phyloP scores from a whole-genome alignment of 2,888 invertebrate genomes.

The Ditylenchus weischeri region DNA sequence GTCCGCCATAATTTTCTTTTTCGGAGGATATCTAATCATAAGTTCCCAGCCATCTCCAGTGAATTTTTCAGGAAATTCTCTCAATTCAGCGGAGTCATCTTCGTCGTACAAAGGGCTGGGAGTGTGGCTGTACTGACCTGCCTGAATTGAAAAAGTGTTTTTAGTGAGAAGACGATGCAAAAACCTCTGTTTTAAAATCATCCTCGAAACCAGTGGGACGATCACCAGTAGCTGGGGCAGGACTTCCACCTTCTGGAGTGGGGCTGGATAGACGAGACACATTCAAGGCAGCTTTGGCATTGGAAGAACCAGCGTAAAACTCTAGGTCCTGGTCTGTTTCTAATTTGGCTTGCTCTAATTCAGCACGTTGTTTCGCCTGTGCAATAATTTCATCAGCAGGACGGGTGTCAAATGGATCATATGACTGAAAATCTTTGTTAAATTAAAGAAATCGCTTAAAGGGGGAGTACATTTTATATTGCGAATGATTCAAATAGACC shows the following conservation, averaged over 20 bases:
- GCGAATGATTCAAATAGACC: too few relatives aligned
- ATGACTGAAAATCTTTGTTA: constrained; percentile 37
- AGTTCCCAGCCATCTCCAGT: constrained; percentile 92
- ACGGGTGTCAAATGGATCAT: constrained; percentile 57
- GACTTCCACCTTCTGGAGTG: constrained; percentile 56
- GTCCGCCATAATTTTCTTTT: constrained; percentile 71
- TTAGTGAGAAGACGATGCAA: background rate
- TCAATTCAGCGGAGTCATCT: constrained; percentile 83
- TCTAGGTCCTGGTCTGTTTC: constrained; percentile 65
- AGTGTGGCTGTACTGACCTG: constrained; percentile 1
- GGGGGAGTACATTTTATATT: too few relatives aligned
- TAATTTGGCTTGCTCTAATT: constrained; percentile 36
- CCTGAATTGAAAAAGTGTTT: background rate
- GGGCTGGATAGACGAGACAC: constrained; percentile 50
- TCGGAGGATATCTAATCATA: constrained; percentile 88
- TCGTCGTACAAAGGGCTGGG: constrained; percentile 74
- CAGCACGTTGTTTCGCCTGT: constrained; percentile 53
- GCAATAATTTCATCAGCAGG: constrained; percentile 58
- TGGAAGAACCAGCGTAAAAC: constrained; percentile 8
- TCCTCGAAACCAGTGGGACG: constrained; percentile 56
- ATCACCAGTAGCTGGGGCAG: constrained; percentile 33
- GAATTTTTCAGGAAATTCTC: constrained; percentile 79
- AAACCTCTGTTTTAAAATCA: constrained; percentile 49
- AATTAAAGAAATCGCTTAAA: constrained; percentile 63
- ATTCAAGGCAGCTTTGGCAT: constrained; percentile 12